phyloP scores from a whole-genome alignment of 1,140 invertebrate species.

The Ceratosolen fusciceps region DNA sequence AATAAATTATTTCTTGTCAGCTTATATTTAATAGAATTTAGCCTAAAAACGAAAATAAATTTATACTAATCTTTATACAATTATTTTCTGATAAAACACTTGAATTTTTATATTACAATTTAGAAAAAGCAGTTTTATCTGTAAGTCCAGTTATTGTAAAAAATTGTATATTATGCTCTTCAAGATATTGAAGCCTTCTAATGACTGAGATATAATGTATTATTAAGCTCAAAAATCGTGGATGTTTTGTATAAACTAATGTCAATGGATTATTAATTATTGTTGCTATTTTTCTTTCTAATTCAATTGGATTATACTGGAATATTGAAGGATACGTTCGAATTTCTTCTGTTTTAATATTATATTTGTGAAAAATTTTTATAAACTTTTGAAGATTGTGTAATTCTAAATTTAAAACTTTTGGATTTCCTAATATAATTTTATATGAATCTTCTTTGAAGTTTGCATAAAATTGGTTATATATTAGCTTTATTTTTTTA shows the following conservation, averaged over 20 bases:
- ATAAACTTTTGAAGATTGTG: constrained; percentile 66
- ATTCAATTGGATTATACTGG: constrained; percentile 62
- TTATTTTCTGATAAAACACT: constrained; percentile 17
- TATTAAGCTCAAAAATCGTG: constrained; percentile 72
- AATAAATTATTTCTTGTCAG: constrained; percentile 62
- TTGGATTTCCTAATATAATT: constrained; percentile 68
- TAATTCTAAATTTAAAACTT: constrained; percentile 66
- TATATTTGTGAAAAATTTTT: constrained; percentile 67
- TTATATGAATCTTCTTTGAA: constrained; percentile 60
- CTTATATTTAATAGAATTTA: constrained; percentile 43
- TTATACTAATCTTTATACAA: constrained; percentile 6
- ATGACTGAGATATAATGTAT: constrained; percentile 67
- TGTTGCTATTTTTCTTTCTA: constrained; percentile 68
- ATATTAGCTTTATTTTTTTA: constrained; percentile 67
- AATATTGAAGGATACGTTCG: constrained; percentile 68
- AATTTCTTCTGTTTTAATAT: constrained; percentile 67
- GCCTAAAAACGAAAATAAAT: constrained; percentile 53
- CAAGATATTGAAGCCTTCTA: constrained; percentile 68
- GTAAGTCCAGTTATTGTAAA: constrained; percentile 68
- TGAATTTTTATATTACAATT: constrained; percentile 52
- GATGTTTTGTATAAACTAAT: constrained; percentile 68
- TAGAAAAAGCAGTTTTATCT: constrained; percentile 63
- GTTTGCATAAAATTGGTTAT: constrained; percentile 64
- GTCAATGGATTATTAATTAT: constrained; percentile 70
- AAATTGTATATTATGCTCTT: constrained; percentile 67